Base-by-base conservation (phyloP, 2,888 invertebrate species). In the Stenodera caucasica region DNA sequence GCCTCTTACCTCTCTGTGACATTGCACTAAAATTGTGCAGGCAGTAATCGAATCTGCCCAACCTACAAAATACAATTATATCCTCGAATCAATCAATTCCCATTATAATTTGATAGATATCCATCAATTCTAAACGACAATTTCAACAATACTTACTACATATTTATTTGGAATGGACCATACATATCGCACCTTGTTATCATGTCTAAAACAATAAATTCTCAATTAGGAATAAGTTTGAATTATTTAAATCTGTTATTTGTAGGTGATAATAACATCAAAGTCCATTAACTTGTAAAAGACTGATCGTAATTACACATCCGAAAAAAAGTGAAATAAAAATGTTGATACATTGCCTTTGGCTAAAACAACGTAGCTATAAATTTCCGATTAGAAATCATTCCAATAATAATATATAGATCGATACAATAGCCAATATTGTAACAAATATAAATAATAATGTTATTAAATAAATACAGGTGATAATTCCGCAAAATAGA, bases 1-100 rank as follows among this genome's bases (percentile, higher is more conserved):
- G 85, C 85, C 89, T 86, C 82, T 90, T 90, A 80, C 85, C 88
- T 85, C 89, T 87, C 86, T 89, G 89, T 85, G 89, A 89, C 89
- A 90, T 90, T 72, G 79, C 80, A 80, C 80, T 78, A 74, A 71
- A 72, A 73, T 74, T 70, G 79, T 78, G 78, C 80, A 75, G 72
- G 74, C 70, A 76, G 70, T 63, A 53, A 69, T 60, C 70, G 53
- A 68, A 70, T 73, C 77, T 77, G 75, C 75, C 73, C 75, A 75
- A 75, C 80, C 80, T 80, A 72, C 72, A 77, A 63, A 52, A 59
- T 49, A 23, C 18, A 26, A 23, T 35, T 21, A 23, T 4, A 26
- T 54, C 30, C 11, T 53, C 55, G 35, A 57, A 33, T 57, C 7
- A 26, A 26, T 26, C 7, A 7, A 26, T 26, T 26, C 7, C 3